A percentile compares a stretch with the other conserved stretches of the same genome.
These are phyloP conservation scores for Eustalomyia histrio DNA, from an alignment of 2,888 invertebrate species.

Conservation along the genomic window DNA sequence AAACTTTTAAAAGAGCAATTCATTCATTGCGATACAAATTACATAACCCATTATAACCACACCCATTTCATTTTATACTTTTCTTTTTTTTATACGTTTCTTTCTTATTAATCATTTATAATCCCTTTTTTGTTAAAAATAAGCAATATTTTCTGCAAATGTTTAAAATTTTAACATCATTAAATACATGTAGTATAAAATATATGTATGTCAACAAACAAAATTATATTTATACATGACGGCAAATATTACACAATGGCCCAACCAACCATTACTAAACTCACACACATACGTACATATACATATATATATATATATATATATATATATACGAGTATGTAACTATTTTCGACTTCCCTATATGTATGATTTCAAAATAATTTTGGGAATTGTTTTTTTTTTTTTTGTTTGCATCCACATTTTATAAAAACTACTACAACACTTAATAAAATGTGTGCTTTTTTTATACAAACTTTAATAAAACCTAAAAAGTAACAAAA, in stretches of 20 bases:
- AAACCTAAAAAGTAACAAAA: slow-evolving; percentile 1
- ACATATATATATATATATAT: no score
- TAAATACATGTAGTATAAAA: slow-evolving; percentile 19
- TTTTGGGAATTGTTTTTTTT: not conserved
- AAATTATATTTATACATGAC: no score
- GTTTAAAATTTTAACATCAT: slow-evolving; percentile 52
- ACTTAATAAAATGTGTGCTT: not conserved
- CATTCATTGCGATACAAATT: no score
- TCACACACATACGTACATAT: not conserved
- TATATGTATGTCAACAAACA: not conserved
- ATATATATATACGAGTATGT: no score
- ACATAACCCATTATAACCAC: not conserved
- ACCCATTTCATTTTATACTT: no score
- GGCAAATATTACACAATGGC: slow-evolving; percentile 44
- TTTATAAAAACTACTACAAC: not conserved
- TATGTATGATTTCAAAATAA: slow-evolving; percentile 11
- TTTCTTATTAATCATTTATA: slow-evolving; percentile 2
- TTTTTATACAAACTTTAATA: not conserved
- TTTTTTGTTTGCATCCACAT: not conserved
- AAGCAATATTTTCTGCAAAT: slow-evolving; percentile 19
- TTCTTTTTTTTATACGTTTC: not conserved
- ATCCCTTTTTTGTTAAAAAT: not conserved
- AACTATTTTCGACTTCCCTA: not conserved
- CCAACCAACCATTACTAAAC: slow-evolving; percentile 33
- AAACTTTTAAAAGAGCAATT: no score